A percentile compares a stretch with the other conserved stretches of the same genome.
Conservation (phyloP, 2,113 vertebrate genomes). For the Dermatemys mawii region DNA sequence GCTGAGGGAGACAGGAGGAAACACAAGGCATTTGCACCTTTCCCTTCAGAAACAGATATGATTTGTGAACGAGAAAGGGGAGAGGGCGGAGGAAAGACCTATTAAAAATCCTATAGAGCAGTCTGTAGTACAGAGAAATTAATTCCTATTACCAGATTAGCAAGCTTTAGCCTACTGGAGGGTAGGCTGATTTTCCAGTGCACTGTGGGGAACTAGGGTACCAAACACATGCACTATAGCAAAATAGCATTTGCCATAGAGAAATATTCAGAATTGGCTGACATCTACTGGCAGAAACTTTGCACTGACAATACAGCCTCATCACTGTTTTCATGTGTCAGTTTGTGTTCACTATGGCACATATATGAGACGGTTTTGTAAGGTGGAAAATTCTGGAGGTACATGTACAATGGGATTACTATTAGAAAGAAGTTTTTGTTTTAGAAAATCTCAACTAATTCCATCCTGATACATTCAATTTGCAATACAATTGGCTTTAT, state of each 20-base stretch:
- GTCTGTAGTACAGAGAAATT: not conserved
- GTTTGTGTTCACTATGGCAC: not conserved
- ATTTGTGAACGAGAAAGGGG: not conserved
- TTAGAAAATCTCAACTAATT: slow-evolving; percentile 32
- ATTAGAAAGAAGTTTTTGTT: slow-evolving; percentile 33
- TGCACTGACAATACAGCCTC: fast-evolving
- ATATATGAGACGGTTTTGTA: not conserved
- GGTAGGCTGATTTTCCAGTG: not conserved
- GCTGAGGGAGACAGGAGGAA: not conserved
- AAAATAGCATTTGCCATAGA: fast-evolving
- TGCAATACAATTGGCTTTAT: slow-evolving; percentile 54
- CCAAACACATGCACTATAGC: not conserved
- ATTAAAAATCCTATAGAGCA: not conserved
- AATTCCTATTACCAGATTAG: not conserved
- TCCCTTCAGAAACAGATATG: not conserved
- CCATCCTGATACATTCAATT: slow-evolving; percentile 32
- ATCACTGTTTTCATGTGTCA: not conserved
- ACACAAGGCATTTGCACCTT: not conserved
- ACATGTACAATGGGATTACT: slow-evolving; percentile 16
- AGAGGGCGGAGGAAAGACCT: not conserved
- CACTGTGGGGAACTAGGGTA: not conserved
- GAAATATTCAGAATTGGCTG: slow-evolving; percentile 43
- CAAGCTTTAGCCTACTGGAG: not conserved
- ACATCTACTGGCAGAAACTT: slow-evolving; percentile 50
- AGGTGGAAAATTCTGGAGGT: not conserved